A percentile compares a stretch with the other conserved stretches of the same genome.
These are phyloP conservation scores for Neomonachus schauinslandi DNA, from an alignment of 2,113 vertebrate genomes.

Conservation along the genomic window DNA sequence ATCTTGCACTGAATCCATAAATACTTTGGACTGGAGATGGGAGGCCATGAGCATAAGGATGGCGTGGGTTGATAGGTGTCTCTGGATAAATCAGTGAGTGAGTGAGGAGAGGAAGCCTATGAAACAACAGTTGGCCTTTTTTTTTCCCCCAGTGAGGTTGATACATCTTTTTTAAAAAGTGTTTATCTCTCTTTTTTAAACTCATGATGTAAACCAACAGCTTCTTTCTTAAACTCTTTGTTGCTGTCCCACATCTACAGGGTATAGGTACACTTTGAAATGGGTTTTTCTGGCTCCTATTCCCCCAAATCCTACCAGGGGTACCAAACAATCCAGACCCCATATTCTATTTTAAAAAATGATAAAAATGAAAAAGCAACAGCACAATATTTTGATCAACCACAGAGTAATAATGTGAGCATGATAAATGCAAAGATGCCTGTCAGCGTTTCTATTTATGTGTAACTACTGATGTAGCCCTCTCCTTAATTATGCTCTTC, in stretches of 20 bases:
- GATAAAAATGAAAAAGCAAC: constrained; percentile 57
- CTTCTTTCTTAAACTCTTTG: background rate
- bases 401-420: constrained; percentile 60
- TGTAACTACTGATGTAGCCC: constrained; percentile 60
- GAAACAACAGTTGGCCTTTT: background rate
- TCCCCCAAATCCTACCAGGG: background rate
- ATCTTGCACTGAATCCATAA: background rate
- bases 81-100: background rate
- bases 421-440: constrained; percentile 55
- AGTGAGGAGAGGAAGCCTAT: background rate
- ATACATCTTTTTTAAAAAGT: background rate
- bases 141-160: background rate
- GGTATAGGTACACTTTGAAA: background rate
- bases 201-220: background rate
- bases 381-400: constrained; percentile 75
- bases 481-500: constrained; percentile 58
- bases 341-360: constrained; percentile 70
- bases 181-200: background rate
- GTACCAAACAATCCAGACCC: constrained; percentile 61
- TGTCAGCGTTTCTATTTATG: constrained; percentile 49
- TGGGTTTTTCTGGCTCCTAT: background rate
- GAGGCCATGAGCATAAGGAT: background rate
- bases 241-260: constrained; percentile 41
- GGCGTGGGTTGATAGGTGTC: background rate
- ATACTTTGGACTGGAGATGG: background rate